Evolutionary conservation across 2,888 invertebrate species (phyloP), one percentile per base, ranked within the genome.

Genomic region (Cataglyphis albicans): DNA sequence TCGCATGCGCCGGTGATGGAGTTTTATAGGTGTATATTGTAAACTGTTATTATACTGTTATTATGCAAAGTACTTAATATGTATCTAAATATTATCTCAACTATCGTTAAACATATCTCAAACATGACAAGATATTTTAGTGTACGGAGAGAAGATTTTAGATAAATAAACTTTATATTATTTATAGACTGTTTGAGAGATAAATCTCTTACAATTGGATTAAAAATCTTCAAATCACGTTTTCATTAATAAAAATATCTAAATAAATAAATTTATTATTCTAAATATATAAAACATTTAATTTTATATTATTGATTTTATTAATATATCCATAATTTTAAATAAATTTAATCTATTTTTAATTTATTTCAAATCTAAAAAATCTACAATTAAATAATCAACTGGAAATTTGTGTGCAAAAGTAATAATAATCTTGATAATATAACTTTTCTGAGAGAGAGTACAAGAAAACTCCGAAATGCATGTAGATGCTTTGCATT

Each of bases 401-500:
- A 38, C 21, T 64, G 0, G 9, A 75, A 75, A 52, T 7, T 38
- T 61, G 21, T 35, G 6, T 35, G 6, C 6, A 6, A 41, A 41
- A 65, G 18, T 29, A 7, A 35, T 35, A 21, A n/a, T 73, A 48
- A n/a, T 1, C 29, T 15, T 12, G 15, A 10, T 32, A 12, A 65
- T 38, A 44, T 18, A 38, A 55, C 25, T 38, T 44, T 32, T 10
- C 25, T 15, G 25, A 57, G 6, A 52, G 7, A 44, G 41, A 25
- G n/a, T 38, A 25, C 4, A 65, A 75, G 3, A 9, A 18, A 75
- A 18, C 35, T 18, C 2, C 15, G 52, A 65, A 65, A 75, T 64
- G 35, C 52, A 75, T 64, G 35, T 65, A 65, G 25, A 65, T 65
- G n/a, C 25, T 3, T 3, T 12, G n/a, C 52, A 32, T 68, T 68